Percentiles rank a stretch among this genome's conserved stretches.
Conservation (phyloP, 1,140 invertebrate genomes). For the Atopsyche davidsoni region DNA sequence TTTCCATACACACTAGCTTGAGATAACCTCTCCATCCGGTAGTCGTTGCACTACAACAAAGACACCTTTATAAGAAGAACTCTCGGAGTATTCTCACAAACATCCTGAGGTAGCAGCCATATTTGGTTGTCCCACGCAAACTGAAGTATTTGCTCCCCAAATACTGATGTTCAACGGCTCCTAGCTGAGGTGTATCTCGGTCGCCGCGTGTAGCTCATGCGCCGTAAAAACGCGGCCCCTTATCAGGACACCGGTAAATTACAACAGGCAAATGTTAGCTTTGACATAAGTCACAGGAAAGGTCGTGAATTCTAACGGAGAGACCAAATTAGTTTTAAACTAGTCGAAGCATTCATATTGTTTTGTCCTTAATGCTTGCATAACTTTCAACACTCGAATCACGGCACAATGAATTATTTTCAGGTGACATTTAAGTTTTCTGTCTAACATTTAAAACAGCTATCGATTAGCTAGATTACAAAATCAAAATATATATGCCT, state of each 20-base stretch:
- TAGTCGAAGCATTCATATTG: too few species aligned
- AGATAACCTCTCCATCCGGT: constrained; percentile 9
- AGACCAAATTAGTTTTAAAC: too few species aligned
- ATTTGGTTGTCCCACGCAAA: constrained; percentile 1
- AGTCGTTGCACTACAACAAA: constrained; percentile 3
- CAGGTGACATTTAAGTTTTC: too few species aligned
- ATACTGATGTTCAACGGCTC: constrained; percentile 7
- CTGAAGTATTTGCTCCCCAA: constrained; percentile 15
- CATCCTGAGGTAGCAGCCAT: constrained; percentile 16
- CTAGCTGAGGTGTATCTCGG: constrained; percentile 1
- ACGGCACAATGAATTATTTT: too few species aligned
- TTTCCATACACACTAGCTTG: background rate
- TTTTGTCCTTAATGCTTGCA: too few species aligned
- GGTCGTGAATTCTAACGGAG: background rate
- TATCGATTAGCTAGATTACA: too few species aligned
- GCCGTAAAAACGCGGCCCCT: background rate
- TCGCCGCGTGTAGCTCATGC: background rate
- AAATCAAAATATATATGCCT: too few species aligned
- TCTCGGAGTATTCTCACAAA: constrained; percentile 2
- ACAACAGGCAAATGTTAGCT: constrained; percentile 17
- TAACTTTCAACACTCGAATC: too few species aligned
- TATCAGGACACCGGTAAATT: constrained; percentile 16
- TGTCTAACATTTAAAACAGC: too few species aligned
- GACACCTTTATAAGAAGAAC: constrained; percentile 9
- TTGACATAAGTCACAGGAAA: background rate